Base-by-base conservation (phyloP, 1,140 invertebrate species). In the Caerostris extrusa region DNA sequence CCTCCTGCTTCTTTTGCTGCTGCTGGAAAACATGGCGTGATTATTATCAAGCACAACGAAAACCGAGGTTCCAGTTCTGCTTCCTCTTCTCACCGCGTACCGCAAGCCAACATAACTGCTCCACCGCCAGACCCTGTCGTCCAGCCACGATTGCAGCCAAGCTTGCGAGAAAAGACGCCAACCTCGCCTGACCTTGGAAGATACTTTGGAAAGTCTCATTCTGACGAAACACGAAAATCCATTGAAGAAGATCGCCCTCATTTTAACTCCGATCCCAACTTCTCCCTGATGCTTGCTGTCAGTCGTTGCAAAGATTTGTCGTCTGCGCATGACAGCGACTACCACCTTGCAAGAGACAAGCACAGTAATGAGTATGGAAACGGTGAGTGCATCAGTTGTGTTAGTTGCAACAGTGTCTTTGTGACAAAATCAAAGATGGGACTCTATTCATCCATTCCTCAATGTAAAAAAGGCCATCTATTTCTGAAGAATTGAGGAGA, bases 1-100 rank as follows among this genome's bases (percentile, higher is more conserved):
- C 57, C 3, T 34, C 19, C 14, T 94, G 93, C 34, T 90, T 71
- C 69, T 94, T 55, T 82, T 85, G 87, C 58, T 77, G 85, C 61
- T 88, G 85, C 92, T 81, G 92, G 56, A 60, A 55, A n/a, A 61
- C 57, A n/a, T 86, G 83, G 83, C 56, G 57, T 34, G 83, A 60
- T 57, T 86, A 86, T 14, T 60, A 19, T 57, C 83, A 71, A n/a
- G 55, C 64, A 3, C 60, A 50, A 8, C 55, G 7, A 1, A n/a
- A 34, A 71, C 71, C 5, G 50, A 8, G 55, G 8, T 5, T 81
- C 88, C 12, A 57, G 50, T n/a, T 81, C 88, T 10, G 34, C 34
- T 34, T 34, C 34, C 34, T 34, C 34, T 34, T 34, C 34, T 34
- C 34, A 34, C 34, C 34, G 2, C 34, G 34, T 2, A 34, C 34